phyloP scores from a whole-genome alignment of 2,797 vertebrate genomes.

The Sebastes itinus region DNA sequence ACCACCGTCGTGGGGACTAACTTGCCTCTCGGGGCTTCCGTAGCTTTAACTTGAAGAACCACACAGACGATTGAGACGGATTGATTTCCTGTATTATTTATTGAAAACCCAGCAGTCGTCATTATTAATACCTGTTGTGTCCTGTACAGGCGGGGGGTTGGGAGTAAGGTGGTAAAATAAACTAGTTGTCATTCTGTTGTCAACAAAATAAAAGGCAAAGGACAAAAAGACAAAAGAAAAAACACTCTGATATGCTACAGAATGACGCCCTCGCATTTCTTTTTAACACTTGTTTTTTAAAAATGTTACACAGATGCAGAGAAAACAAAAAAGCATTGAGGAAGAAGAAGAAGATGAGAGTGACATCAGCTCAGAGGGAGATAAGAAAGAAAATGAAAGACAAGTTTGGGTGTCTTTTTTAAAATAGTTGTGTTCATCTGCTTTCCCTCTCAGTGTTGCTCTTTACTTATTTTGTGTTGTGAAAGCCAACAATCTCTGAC shows the following conservation, averaged over 20 bases:
- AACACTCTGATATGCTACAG: slow-evolving; percentile 60
- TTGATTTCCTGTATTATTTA: slow-evolving; percentile 78
- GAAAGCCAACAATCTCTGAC: slow-evolving; percentile 20
- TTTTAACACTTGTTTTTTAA: slow-evolving; percentile 64
- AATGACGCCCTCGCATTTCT: slow-evolving; percentile 47
- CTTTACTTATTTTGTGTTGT: slow-evolving; percentile 19
- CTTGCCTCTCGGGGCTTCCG: not conserved
- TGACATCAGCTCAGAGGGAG: slow-evolving; percentile 51
- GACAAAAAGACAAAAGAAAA: slow-evolving; percentile 6
- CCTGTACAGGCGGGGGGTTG: slow-evolving; percentile 54
- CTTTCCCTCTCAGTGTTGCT: slow-evolving; percentile 55
- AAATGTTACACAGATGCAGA: slow-evolving; percentile 65
- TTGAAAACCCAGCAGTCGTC: slow-evolving; percentile 82
- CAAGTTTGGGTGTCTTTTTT: slow-evolving; percentile 43
- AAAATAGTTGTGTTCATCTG: slow-evolving; percentile 31
- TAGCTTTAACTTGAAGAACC: not conserved
- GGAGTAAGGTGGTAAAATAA: slow-evolving; percentile 50
- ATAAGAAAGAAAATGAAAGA: slow-evolving; percentile 26
- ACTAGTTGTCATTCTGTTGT: slow-evolving; percentile 65
- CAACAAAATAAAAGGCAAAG: slow-evolving; percentile 31
- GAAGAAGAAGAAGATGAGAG: slow-evolving; percentile 26
- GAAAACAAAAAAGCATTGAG: slow-evolving; percentile 27
- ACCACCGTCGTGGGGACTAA: not conserved
- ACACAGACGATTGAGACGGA: not conserved
- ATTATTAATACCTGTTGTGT: slow-evolving; percentile 67